These are phyloP conservation scores for Anolis apletophallus DNA, from an alignment of 2,797 vertebrate genomes.

Conservation along the genomic window DNA sequence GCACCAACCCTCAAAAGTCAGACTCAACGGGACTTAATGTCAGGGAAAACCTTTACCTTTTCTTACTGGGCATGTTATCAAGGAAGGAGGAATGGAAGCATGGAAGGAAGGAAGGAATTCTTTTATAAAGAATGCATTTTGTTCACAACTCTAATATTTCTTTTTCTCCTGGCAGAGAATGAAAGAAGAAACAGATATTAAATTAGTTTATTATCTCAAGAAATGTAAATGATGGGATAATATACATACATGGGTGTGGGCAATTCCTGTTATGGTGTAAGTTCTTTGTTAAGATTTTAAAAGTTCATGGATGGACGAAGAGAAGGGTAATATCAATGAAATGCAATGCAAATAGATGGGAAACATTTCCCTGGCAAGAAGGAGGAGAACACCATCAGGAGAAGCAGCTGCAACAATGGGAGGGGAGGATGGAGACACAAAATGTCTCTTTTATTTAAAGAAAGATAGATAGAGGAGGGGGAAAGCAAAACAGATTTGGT, in stretches of 20 bases:
- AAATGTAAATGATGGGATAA: too few species aligned
- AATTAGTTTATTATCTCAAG: too few species aligned
- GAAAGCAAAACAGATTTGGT: slow-evolving; percentile 46
- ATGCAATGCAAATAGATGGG: slow-evolving; percentile 61
- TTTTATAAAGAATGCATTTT: not conserved
- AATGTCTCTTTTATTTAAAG: slow-evolving; percentile 42
- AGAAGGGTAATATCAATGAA: slow-evolving; percentile 5
- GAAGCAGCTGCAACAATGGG: slow-evolving; percentile 53
- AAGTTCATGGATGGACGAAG: not conserved
- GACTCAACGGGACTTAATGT: too few species aligned
- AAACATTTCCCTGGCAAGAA: slow-evolving; percentile 66
- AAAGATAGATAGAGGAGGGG: slow-evolving; percentile 34
- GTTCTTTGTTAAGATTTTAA: slow-evolving; percentile 34
- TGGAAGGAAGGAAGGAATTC: too few species aligned
- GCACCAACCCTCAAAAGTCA: too few species aligned
- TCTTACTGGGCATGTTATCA: too few species aligned
- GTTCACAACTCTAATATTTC: not conserved
- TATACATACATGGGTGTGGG: not conserved
- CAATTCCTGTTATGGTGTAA: not conserved
- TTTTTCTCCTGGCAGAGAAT: not conserved
- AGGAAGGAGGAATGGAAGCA: too few species aligned
- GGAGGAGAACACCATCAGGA: slow-evolving; percentile 62
- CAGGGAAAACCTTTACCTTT: too few species aligned
- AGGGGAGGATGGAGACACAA: slow-evolving; percentile 49
- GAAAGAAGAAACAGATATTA: not conserved